Base-by-base conservation (phyloP, 2,113 vertebrate genomes). In the Semnopithecus entellus region DNA sequence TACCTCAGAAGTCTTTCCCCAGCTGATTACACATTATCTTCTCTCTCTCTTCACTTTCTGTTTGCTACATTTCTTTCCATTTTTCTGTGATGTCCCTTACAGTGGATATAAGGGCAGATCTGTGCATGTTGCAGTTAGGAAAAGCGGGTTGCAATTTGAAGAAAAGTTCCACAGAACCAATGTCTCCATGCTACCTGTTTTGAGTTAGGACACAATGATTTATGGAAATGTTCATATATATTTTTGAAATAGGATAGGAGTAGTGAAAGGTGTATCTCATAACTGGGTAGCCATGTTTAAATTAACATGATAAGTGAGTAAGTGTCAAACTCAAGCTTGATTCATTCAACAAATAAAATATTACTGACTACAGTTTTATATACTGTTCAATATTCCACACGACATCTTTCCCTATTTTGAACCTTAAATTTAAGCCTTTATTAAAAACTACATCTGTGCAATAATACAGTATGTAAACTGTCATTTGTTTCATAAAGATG, bases 321-420 rank as follows among this genome's bases (percentile, higher is more conserved):
- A 90, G 5, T 59, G 6, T 88, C 40, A n/a, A 76, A 84, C 11
- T 72, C 12, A 64, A 48, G 22, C 8, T 8, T 78, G 6, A 23
- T 81, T 95, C 25, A 50, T 83, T 94, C 91, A 93, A 82, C 38
- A 95, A 87, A 93, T 68, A 43, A 88, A 57, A 59, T 6, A 66
- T 79, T 82, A 81, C 17, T 2, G 83, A 2, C 7, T 81, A 48
- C 1, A 35, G 23, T 18, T 91, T 40, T 48, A 50, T 55, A 32
- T 59, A 40, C 16, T 79, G 5, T 73, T 91, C 55, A 66, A 3
- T 0, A 81, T 86, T 73, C 5, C 25, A 52, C 5, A 75, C 6
- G 40, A 12, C 43, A 59, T 57, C 23, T 79, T 72, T 95, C 1
- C 6, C 12, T 8, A 48, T 40, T 64, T 52, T 90, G 50, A 68